Evolutionary conservation across 1,140 invertebrate genomes (phyloP), one percentile per base, ranked within the genome.

Genomic region (Drosophila kurseongensis): DNA sequence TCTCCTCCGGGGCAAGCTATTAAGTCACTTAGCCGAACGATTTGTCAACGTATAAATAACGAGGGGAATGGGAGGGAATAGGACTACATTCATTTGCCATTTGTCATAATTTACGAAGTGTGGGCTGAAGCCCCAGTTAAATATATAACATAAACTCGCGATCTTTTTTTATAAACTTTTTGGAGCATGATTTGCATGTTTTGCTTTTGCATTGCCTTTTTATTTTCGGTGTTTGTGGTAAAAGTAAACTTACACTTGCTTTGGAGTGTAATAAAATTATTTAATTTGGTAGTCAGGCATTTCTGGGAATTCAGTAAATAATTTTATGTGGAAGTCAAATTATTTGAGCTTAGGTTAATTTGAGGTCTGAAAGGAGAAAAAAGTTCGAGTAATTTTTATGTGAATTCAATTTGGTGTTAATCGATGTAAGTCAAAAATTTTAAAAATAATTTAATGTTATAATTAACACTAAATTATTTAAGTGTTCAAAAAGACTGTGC

Each of bases 41-140:
- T 80, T 85, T 85, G 81, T 85, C 81, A 85, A 85, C 81, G 63
- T 57, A 40, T 66, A 35, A 29, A 50, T 32, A 40, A 14, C 41
- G 32, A 16, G 40, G 40, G 14, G 29, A 54, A 44, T 44, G 29
- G 59, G n/a, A 44, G 52, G 4, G 7, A 18, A 23, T n/a, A 40
- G 38, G 50, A 27, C 27, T 42, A 71, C 56, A 83, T 50, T 83
- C 51, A 58, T 67, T 63, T 47, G 62, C 52, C 71, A 88, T 79
- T 88, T 83, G 72, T 86, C 71, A 88, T 88, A 79, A 86, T 89
- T 89, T 76, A 52, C 63, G 47, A 41, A 35, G 67, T 62, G 84
- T 84, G 79, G 84, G 84, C 74, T 80, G 80, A 78, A 75, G 66
- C 32, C 50, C 32, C 62, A 66, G 67, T 89, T 89, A 79, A 86